Base-by-base conservation (phyloP, 2,888 invertebrate genomes). In the Scaptomyza caliginosa region DNA sequence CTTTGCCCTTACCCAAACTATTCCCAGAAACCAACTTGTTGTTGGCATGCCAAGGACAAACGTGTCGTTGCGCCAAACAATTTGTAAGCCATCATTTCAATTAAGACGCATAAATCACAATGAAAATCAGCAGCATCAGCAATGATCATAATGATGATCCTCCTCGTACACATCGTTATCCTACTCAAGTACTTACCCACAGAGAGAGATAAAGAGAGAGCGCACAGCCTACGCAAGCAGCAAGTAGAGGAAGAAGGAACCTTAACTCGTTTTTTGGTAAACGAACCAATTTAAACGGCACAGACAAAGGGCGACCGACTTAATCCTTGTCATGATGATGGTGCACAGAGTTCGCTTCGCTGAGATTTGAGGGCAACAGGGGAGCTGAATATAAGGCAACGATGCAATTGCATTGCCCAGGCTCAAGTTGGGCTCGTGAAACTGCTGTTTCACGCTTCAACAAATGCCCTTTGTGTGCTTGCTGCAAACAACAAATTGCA, bases 61-160 rank as follows among this genome's bases (percentile, higher is more conserved):
- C 51, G 63, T 64, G 60, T 59, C 26, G 45, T 34, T 62, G 84
- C 66, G 67, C 65, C 81, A 69, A 77, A 81, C 87, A 82, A 86
- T 86, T 82, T 86, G 87, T 84, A 71, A 83, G 77, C 83, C 84
- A 82, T 84, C 88, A 80, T 85, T 84, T 84, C 88, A 84, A 84
- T 84, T 87, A 84, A 87, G 83, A 77, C 70, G 83, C 83, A 87
- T 83, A 87, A 83, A 83, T 83, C 83, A 83, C 71, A 67, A 43
- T n/a, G 62, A 48, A 85, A 83, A 87, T 79, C 86, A 81, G 78
- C 74, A 74, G 58, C 69, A 59, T 65, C 73, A 62, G 56, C 52
- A 36, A 36, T 49, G 19, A 46, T 43, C 26, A 45, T 43, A 17
- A 40, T 40, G 19, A 52, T 57, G 30, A 30, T 49, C 26, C 21